Evolutionary conservation across 2,888 invertebrate genomes (phyloP).

Genomic region (Rhopalosiphum nymphaeae): DNA sequence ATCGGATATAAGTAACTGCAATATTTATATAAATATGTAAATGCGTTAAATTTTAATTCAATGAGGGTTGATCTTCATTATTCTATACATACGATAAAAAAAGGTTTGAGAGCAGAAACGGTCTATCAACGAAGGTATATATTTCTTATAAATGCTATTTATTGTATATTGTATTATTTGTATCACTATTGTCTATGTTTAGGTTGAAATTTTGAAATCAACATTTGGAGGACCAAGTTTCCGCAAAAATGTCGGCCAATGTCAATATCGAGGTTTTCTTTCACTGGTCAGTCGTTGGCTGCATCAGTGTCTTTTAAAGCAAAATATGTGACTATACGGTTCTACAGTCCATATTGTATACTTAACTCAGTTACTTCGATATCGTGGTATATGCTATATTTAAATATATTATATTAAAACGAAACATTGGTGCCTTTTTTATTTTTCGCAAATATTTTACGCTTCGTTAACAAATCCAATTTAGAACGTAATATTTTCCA

Average conservation of each 20-base stretch:
- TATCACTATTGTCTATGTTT: background rate
- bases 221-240: background rate
- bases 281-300: background rate
- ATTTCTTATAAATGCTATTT: too few relatives aligned
- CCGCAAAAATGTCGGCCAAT: background rate
- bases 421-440: background rate
- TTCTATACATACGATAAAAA: too few relatives aligned
- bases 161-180: background rate
- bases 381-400: background rate
- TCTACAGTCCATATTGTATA: background rate
- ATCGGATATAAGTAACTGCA: too few relatives aligned
- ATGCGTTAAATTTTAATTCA: too few relatives aligned
- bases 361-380: background rate
- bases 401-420: background rate
- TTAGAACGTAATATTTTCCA: background rate
- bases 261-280: background rate
- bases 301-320: background rate
- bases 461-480: background rate
- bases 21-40: too few relatives aligned
- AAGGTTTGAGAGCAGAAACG: too few relatives aligned
- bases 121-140: too few relatives aligned
- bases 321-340: background rate
- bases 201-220: background rate
- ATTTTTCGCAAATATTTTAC: background rate
- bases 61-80: too few relatives aligned